Evolutionary conservation across 2,797 vertebrate species (phyloP).

Genomic region (Periophthalmus magnuspinnatus): DNA sequence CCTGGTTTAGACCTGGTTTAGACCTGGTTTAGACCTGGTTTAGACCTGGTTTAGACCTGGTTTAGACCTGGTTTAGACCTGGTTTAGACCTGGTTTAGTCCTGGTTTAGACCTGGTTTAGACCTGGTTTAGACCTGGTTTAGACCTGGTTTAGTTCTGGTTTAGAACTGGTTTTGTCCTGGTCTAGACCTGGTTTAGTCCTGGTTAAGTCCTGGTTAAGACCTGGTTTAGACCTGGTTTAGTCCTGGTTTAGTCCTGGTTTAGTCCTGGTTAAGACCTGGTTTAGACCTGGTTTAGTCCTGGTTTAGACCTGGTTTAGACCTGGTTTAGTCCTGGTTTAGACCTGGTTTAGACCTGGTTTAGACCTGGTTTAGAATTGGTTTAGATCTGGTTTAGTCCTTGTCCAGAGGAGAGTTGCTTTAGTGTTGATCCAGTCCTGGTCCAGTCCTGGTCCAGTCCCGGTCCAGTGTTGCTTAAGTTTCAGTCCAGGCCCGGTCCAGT

Average conservation of each 20-base stretch:
- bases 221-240: neutral
- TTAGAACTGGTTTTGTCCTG: neutral
- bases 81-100: neutral
- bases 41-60: neutral
- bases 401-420: too few relatives aligned
- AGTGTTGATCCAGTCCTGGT: neutral
- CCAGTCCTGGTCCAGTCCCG: neutral
- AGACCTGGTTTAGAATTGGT: neutral
- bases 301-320: neutral
- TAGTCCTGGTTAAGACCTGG: neutral
- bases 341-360: neutral
- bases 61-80: neutral
- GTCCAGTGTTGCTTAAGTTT: too few relatives aligned
- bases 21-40: neutral
- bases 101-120: neutral
- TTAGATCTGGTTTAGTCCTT: neutral
- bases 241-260: neutral
- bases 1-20: neutral
- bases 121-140: neutral
- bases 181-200: neutral
- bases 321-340: neutral
- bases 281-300: neutral
- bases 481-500: neutral
- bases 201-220: neutral
- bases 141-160: neutral